phyloP scores from a whole-genome alignment of 2,797 vertebrate genomes.

The Amblyopsis hoosieri region DNA sequence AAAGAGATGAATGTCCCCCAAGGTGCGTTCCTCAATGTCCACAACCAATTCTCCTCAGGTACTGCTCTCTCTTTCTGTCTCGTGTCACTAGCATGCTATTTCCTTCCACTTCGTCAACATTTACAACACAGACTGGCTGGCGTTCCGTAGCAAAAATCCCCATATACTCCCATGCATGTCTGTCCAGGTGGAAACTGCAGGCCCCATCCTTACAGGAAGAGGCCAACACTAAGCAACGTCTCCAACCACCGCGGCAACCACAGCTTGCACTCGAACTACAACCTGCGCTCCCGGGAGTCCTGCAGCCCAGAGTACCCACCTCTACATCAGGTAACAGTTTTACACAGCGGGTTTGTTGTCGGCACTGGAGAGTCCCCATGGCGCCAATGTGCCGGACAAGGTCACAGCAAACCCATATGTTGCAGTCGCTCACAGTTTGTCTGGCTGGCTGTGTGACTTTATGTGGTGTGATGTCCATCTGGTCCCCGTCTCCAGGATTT shows the following conservation, averaged over 20 bases:
- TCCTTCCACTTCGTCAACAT: background rate
- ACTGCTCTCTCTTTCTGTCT: background rate
- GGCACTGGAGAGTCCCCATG: background rate
- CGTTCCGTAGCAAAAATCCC: background rate
- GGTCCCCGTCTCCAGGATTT: conserved; percentile 62
- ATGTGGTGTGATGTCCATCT: conserved; percentile 34
- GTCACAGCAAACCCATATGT: background rate
- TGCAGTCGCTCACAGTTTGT: background rate
- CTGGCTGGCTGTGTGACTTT: conserved; percentile 2
- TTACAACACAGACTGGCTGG: too few species aligned
- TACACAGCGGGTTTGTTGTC: background rate
- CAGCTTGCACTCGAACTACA: conserved; percentile 69
- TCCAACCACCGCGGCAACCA: conserved; percentile 71
- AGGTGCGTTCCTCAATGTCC: conserved; percentile 80
- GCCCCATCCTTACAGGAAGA: conserved; percentile 80
- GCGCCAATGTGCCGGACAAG: background rate
- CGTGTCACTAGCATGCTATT: background rate
- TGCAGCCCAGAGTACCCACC: conserved; percentile 79
- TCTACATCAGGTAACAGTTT: conserved; percentile 70
- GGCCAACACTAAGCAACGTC: conserved; percentile 73
- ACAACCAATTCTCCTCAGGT: conserved; percentile 79
- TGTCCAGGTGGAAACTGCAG: conserved; percentile 72
- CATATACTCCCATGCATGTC: conserved; percentile 1
- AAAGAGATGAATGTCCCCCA: conserved; percentile 83
- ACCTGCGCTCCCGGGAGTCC: conserved; percentile 78